A percentile compares a stretch with the other conserved stretches of the same genome.
phyloP scores from a whole-genome alignment of 2,888 invertebrate genomes.

The Lysandra bellargus region DNA sequence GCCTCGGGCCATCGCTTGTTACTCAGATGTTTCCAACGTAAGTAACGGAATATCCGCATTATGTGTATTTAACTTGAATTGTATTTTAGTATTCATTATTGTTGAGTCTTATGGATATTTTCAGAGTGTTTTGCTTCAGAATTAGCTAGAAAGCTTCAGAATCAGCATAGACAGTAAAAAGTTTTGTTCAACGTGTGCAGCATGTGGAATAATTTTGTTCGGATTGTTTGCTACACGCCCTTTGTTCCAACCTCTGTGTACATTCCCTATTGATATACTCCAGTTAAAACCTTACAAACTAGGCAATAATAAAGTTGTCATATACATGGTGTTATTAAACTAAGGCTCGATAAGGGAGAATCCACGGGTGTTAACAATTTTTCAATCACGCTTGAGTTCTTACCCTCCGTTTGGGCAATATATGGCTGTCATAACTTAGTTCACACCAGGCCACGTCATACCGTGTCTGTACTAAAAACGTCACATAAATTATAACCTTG shows the following conservation, averaged over 20 bases:
- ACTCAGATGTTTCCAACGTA: conserved; percentile 39
- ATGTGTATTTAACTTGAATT: background rate
- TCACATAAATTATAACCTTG: conserved; percentile 16
- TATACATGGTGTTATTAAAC: conserved; percentile 37
- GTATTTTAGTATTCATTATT: background rate
- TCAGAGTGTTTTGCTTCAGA: no score
- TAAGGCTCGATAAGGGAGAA: conserved; percentile 50
- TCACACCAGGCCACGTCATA: conserved; percentile 43
- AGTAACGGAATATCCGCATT: background rate
- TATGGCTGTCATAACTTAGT: conserved; percentile 58
- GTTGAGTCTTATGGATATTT: no score
- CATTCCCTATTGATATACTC: no score
- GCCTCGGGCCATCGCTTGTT: conserved; percentile 63
- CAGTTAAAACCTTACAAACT: background rate
- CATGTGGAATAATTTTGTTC: no score
- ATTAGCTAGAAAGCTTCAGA: no score
- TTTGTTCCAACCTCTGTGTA: no score
- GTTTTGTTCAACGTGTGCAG: no score
- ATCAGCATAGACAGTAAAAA: no score
- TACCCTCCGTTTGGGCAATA: conserved; percentile 53
- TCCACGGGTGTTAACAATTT: conserved; percentile 66
- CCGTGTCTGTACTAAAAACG: conserved; percentile 44
- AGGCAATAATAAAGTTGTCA: background rate
- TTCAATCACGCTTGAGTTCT: conserved; percentile 61
- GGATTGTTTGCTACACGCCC: no score